These are phyloP conservation scores for Nothobranchius kuhntae DNA, from an alignment of 2,113 vertebrate species.

Conservation along the genomic window DNA sequence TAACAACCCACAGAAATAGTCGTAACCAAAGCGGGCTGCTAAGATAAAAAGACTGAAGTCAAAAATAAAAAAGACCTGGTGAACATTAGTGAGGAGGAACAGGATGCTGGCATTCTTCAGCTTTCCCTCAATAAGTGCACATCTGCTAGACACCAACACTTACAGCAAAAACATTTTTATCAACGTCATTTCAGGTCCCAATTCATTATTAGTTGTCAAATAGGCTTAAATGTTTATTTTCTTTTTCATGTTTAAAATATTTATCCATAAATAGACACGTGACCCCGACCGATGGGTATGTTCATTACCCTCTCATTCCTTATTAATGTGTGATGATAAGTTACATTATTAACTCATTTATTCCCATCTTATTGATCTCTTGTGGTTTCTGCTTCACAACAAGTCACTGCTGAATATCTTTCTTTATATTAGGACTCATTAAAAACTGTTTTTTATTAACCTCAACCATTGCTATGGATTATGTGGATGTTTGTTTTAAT, in stretches of 20 bases:
- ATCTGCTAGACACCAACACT: no score
- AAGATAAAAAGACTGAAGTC: no score
- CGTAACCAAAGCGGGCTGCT: no score
- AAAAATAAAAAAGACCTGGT: no score
- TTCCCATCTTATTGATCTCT: constrained; percentile 3
- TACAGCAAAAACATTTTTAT: no score
- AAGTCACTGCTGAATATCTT: background rate
- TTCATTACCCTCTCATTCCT: constrained; percentile 50
- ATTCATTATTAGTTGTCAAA: no score
- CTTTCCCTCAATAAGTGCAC: no score
- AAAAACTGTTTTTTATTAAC: constrained; percentile 21
- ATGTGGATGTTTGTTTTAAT: constrained; percentile 37
- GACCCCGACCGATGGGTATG: constrained; percentile 84
- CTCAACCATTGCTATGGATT: constrained; percentile 25
- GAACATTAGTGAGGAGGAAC: no score
- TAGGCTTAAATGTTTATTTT: constrained; percentile 64
- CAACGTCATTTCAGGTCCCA: no score
- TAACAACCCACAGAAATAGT: no score
- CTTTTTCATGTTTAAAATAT: constrained; percentile 68
- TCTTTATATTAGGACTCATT: constrained; percentile 7
- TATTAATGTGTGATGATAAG: constrained; percentile 48
- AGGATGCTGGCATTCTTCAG: no score
- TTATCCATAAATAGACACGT: constrained; percentile 75
- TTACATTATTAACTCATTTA: background rate
- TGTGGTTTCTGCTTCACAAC: background rate